Evolutionary conservation across 1,140 invertebrate species (phyloP).

Genomic region (Marisa cornuarietis): DNA sequence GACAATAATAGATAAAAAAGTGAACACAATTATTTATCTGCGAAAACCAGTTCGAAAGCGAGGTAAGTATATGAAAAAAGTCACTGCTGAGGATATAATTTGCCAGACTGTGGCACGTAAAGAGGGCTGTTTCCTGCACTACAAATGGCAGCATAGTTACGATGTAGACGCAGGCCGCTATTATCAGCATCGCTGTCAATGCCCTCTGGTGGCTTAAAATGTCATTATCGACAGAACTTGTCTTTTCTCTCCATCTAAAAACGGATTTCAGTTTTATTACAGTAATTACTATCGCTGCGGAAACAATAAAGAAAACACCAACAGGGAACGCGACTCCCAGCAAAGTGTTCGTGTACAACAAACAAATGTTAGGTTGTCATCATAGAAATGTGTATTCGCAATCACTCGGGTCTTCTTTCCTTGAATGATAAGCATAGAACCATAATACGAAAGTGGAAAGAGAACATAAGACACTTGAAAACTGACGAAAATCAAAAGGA

Average conservation of each 20-base stretch:
- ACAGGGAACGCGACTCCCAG: not conserved
- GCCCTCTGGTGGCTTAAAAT: not conserved
- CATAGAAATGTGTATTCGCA: no score
- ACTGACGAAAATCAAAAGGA: no score
- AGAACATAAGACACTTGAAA: no score
- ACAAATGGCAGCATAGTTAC: not conserved
- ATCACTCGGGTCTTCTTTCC: no score
- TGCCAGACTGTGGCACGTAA: no score
- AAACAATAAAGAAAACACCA: not conserved
- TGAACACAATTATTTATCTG: not conserved
- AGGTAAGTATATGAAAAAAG: no score
- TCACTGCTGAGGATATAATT: no score
- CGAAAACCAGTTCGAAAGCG: not conserved
- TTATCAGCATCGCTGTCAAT: not conserved
- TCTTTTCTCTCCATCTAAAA: not conserved
- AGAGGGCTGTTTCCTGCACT: no score
- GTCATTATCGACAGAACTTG: not conserved
- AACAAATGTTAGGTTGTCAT: no score
- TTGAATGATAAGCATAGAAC: no score
- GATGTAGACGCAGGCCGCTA: constrained; percentile 1
- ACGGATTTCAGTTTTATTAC: not conserved
- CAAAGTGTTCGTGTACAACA: not conserved
- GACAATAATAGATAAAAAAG: constrained; percentile 4
- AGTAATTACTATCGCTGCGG: not conserved
- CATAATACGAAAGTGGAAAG: no score